These are phyloP conservation scores for Avahi laniger DNA, from an alignment of 2,797 vertebrate species.

Conservation along the genomic window DNA sequence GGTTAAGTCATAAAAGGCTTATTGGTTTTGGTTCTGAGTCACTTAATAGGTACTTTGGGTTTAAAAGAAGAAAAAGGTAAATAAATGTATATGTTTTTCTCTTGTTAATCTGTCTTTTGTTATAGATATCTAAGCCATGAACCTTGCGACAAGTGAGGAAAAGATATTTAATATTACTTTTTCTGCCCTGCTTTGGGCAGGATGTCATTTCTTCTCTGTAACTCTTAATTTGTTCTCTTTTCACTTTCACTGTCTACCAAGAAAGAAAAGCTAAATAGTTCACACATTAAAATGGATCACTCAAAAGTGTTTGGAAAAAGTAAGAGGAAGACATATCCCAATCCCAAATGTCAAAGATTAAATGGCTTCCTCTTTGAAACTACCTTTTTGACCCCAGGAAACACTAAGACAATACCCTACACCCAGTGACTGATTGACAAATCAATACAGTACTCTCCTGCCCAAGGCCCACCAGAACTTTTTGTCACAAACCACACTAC, in stretches of 20 bases:
- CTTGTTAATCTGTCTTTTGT: background rate
- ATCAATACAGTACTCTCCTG: background rate
- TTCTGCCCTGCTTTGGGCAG: background rate
- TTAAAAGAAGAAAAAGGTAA: background rate
- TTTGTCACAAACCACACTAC: background rate
- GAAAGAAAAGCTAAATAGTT: conserved; percentile 4
- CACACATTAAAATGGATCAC: background rate
- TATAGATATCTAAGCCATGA: background rate
- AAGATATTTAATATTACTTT: background rate
- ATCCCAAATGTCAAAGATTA: background rate
- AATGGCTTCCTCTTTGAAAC: background rate
- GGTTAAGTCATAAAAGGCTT: background rate
- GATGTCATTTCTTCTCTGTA: conserved; percentile 3
- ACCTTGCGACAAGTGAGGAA: background rate
- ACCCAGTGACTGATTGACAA: background rate
- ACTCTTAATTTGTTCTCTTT: background rate
- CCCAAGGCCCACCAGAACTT: background rate
- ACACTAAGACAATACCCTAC: background rate
- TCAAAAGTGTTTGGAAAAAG: background rate
- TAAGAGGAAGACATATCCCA: background rate
- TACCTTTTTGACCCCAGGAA: background rate
- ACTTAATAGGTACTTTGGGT: background rate
- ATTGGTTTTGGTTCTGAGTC: background rate
- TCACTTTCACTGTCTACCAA: background rate
- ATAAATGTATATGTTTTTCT: background rate